Evolutionary conservation across 2,113 vertebrate genomes (phyloP), one percentile per base, ranked within the genome.

Genomic region (Bucco capensis): DNA sequence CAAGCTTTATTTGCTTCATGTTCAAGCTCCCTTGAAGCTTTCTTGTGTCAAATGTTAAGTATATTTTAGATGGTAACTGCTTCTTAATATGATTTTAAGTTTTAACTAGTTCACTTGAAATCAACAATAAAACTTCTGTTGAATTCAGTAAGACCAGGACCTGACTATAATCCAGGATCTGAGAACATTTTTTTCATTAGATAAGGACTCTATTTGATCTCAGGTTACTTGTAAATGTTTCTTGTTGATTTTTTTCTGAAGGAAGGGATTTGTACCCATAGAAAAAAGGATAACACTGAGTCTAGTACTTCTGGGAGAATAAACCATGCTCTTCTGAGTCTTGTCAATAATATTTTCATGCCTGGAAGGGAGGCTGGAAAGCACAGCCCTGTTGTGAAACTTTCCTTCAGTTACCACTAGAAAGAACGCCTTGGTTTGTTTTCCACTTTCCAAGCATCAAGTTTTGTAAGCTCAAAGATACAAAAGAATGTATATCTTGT

Each of bases 391-490:
- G 33, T 92, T 95, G 65, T 74, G 79, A 90, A 95, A 91, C 27
- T 71, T 89, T 74, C 30, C 27, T 75, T 79, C 33, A 58, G 50
- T 91, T 76, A 61, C 40, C 0, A 0, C 42, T 76, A 83, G 53
- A 88, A 90, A 94, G 33, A 86, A 76, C 62, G 71, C 47, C 47
- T 66, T 72, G 23, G 33, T 19, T 4, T 31, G 86, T 89, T 88
- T 93, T 93, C 84, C n/a, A 18, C 10, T 44, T 88, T 88, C 38
- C 89, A 80, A 83, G 62, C 80, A 87, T 77, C 51, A 70, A 67
- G 77, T 79, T 18, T 61, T 77, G 77, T 82, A 83, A 94, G 56
- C 24, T 47, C 14, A 60, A 82, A 95, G 78, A 83, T 65, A 70
- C 47, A 25, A 69, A 65, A 35, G 18, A 80, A 54, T 46, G 5